Evolutionary conservation across 2,797 vertebrate species (phyloP).

Genomic region (Nothura maculosa): DNA sequence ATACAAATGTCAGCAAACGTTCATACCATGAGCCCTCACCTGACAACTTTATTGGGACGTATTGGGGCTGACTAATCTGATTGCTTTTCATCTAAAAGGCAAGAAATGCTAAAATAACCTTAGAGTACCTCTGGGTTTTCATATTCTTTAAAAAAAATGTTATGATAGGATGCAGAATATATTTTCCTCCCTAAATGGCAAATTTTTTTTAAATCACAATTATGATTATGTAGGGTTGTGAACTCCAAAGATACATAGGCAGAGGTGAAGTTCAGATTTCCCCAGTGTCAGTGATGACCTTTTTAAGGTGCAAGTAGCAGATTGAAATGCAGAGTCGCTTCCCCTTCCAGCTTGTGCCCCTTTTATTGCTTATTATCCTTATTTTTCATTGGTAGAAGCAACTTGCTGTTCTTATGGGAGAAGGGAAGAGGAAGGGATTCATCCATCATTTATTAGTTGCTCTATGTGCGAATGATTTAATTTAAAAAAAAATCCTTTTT

Average conservation of each 20-base stretch:
- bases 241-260: neutral
- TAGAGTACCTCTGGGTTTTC: neutral
- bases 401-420: neutral
- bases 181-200: neutral
- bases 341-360: neutral
- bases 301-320: neutral
- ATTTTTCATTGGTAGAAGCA: neutral
- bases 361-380: neutral
- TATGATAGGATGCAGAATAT: neutral
- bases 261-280: neutral
- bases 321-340: neutral
- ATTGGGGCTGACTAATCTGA: neutral
- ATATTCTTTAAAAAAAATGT: neutral
- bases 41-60: accelerated
- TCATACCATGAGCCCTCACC: neutral
- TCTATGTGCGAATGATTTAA: neutral
- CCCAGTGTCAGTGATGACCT: neutral
- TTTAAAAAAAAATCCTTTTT: neutral
- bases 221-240: neutral
- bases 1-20: constrained; percentile 33
- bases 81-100: neutral
- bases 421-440: neutral
- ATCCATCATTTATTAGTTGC: neutral
- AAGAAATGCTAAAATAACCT: neutral
- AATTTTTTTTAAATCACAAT: too few species aligned